Conservation (phyloP, 2,797 vertebrate genomes). For the Gymnopithys bicolor region DNA sequence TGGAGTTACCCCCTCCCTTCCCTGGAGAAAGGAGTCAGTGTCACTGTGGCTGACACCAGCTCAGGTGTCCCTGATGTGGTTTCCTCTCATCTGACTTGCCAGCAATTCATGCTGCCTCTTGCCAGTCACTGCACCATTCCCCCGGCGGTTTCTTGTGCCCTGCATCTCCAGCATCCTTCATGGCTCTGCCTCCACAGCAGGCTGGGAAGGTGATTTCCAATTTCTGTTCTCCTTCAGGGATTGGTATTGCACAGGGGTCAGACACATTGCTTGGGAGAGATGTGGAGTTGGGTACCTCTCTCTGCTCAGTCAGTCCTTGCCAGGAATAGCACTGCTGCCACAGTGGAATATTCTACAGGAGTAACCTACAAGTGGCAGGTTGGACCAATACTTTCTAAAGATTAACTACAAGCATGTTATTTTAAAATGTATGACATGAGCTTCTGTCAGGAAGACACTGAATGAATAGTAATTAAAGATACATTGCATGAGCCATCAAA, state of each 20-base stretch:
- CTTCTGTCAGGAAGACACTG: background rate
- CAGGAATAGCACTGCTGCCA: background rate
- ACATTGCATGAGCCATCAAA: background rate
- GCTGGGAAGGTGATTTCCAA: background rate
- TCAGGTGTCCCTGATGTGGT: fast-evolving
- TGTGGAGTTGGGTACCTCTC: fast-evolving
- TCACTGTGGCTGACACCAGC: background rate
- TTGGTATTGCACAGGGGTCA: fast-evolving
- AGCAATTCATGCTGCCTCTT: fast-evolving
- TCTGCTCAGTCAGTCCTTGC: background rate
- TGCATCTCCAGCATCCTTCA: background rate
- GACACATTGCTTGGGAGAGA: background rate
- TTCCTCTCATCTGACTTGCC: background rate
- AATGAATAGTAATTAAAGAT: background rate
- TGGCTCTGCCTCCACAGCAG: background rate
- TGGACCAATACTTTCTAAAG: background rate
- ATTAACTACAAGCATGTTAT: background rate
- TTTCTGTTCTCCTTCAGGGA: background rate
- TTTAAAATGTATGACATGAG: background rate
- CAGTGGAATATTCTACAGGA: background rate
- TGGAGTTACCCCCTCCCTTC: background rate
- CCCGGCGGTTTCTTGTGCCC: background rate
- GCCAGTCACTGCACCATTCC: fast-evolving
- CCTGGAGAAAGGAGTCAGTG: background rate
- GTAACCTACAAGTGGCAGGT: background rate